Evolutionary conservation across 2,797 vertebrate species (phyloP).

Genomic region (Neosalanx taihuensis): DNA sequence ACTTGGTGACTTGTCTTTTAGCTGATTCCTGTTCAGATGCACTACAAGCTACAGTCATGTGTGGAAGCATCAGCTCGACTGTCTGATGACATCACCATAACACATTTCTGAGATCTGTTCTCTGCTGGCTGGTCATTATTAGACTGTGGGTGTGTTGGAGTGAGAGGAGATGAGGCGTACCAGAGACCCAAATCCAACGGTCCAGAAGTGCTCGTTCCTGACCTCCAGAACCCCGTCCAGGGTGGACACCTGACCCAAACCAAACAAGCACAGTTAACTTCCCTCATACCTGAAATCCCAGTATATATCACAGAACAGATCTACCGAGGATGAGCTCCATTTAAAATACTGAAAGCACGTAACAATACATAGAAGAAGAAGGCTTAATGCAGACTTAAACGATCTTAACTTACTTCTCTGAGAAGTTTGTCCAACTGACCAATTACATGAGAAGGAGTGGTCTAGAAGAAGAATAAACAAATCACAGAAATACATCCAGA

Average conservation of each 20-base stretch:
- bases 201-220: slow-evolving; percentile 97
- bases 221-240: slow-evolving; percentile 96
- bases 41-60: not conserved
- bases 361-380: not conserved
- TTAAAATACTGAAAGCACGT: not conserved
- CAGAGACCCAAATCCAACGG: slow-evolving; percentile 93
- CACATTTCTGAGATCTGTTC: not conserved
- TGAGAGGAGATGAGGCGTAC: slow-evolving; percentile 66
- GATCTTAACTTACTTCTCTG: slow-evolving; percentile 79
- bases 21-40: too few species aligned
- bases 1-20: too few species aligned
- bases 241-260: slow-evolving; percentile 85
- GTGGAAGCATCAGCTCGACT: not conserved
- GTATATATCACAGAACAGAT: not conserved
- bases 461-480: slow-evolving; percentile 66
- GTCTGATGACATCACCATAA: not conserved
- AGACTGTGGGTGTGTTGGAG: not conserved
- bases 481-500: not conserved
- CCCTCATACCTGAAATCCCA: not conserved
- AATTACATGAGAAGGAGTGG: slow-evolving; percentile 93
- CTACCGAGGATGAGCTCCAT: not conserved
- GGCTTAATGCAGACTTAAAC: not conserved
- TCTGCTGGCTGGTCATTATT: not conserved
- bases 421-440: slow-evolving; percentile 96
- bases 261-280: not conserved